These are phyloP conservation scores for Pitta sordida DNA, from an alignment of 2,113 vertebrate genomes.

Conservation along the genomic window DNA sequence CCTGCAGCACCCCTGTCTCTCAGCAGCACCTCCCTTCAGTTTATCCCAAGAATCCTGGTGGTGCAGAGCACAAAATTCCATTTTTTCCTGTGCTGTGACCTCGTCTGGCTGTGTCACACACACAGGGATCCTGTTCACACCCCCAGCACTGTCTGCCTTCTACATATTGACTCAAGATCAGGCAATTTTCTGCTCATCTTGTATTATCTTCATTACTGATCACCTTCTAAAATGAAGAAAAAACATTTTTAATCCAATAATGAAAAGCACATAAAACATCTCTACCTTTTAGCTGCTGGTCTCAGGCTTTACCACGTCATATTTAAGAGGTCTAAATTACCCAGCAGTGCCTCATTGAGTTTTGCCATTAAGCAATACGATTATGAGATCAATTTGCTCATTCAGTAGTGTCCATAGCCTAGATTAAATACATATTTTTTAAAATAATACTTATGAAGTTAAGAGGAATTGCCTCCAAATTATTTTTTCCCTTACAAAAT, in stretches of 20 bases:
- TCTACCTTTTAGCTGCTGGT: background rate
- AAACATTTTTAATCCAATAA: background rate
- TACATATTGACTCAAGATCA: background rate
- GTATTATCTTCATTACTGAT: background rate
- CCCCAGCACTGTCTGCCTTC: background rate
- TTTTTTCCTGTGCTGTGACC: background rate
- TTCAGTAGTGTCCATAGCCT: background rate
- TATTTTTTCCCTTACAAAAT: background rate
- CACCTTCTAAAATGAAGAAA: background rate
- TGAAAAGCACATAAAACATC: background rate
- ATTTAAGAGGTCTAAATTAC: background rate
- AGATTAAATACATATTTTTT: background rate
- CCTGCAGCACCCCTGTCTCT: background rate
- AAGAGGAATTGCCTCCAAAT: background rate
- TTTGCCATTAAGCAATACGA: background rate
- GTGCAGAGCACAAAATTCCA: background rate
- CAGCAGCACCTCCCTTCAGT: background rate
- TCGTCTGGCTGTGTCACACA: background rate
- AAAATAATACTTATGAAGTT: background rate
- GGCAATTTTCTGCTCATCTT: background rate
- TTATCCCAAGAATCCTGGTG: background rate
- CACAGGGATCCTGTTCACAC: background rate
- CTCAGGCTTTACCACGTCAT: background rate
- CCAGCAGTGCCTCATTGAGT: background rate
- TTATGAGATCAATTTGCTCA: background rate